A percentile compares a stretch with the other conserved stretches of the same genome.
These are phyloP conservation scores for Netelia inedita DNA, from an alignment of 2,888 invertebrate species.

Conservation along the genomic window DNA sequence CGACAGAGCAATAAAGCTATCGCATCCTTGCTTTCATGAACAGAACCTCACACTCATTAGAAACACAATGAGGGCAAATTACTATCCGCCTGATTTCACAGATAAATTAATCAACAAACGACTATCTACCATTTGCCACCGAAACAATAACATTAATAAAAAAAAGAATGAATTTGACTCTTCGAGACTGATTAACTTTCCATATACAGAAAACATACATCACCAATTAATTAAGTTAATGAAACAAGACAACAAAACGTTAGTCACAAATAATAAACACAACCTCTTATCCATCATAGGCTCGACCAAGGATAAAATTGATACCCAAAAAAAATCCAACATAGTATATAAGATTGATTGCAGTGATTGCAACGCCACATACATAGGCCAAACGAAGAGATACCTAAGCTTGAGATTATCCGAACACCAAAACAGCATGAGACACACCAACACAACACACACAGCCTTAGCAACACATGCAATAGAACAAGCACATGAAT, in stretches of 20 bases:
- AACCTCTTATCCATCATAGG: not conserved
- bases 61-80: no score
- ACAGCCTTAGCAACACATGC: not conserved
- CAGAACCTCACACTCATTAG: no score
- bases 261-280: not conserved
- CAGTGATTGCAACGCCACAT: not conserved
- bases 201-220: no score
- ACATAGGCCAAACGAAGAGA: constrained; percentile 23
- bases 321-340: not conserved
- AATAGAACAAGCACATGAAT: not conserved
- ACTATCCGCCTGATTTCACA: no score
- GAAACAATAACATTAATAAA: no score
- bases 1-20: not conserved
- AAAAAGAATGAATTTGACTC: no score
- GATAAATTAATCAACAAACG: no score
- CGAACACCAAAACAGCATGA: constrained; percentile 1
- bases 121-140: no score
- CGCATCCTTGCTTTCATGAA: not conserved
- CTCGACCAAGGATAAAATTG: constrained; percentile 17
- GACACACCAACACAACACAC: not conserved
- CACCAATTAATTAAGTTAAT: no score
- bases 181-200: no score
- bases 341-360: constrained; percentile 19
- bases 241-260: no score
- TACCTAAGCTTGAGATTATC: not conserved